These are phyloP conservation scores for Ciconia maguari DNA, from an alignment of 2,113 vertebrate species.

Conservation along the genomic window DNA sequence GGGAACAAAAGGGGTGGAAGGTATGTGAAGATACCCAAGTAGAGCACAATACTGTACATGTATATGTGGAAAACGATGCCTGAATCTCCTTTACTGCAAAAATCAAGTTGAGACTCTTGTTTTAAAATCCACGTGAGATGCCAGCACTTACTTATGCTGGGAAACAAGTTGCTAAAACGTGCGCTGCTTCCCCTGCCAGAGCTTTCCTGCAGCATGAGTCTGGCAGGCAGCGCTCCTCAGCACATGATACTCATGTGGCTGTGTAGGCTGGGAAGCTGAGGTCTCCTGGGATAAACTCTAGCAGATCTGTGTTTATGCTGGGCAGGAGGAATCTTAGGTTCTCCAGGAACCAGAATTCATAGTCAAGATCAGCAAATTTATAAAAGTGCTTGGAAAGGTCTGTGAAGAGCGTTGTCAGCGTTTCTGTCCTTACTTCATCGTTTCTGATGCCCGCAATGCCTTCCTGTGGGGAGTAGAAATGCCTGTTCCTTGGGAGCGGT, in stretches of 20 bases:
- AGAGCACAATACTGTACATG: not conserved
- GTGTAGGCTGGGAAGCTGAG: not conserved
- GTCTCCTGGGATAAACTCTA: not conserved
- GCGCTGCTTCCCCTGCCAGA: not conserved
- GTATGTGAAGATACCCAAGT: not conserved
- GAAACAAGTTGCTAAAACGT: not conserved
- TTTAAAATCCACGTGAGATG: not conserved
- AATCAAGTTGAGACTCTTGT: not conserved
- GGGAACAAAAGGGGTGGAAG: not conserved
- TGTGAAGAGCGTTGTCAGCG: not conserved
- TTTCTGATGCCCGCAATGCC: not conserved
- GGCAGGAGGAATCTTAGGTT: conserved; percentile 6
- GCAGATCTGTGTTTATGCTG: not conserved
- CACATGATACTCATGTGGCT: not conserved
- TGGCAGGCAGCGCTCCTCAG: not conserved
- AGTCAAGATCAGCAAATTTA: not conserved
- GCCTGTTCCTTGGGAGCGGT: not conserved
- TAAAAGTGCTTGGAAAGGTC: not conserved
- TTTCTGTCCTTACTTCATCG: not conserved
- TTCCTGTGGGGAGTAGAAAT: not conserved
- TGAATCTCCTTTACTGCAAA: not conserved
- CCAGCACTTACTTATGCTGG: not conserved
- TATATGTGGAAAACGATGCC: not conserved
- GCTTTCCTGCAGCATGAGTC: not conserved
- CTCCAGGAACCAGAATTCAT: not conserved